These are phyloP conservation scores for Ceyx cyanopectus DNA, from an alignment of 2,113 vertebrate species.

Conservation along the genomic window DNA sequence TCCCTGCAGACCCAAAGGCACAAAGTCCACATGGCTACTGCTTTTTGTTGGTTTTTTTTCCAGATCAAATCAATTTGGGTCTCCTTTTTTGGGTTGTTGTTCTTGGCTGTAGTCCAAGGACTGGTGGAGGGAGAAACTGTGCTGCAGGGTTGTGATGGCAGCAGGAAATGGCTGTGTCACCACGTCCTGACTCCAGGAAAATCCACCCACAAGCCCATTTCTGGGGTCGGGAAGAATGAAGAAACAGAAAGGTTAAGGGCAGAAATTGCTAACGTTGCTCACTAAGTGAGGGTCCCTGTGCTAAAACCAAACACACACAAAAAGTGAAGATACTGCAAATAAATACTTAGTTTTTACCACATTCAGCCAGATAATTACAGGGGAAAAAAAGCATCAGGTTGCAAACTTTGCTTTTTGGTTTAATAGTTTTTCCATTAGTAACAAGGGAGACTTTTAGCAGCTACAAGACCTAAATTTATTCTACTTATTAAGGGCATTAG, in stretches of 20 bases:
- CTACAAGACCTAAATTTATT: conserved; percentile 6
- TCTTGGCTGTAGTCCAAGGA: conserved; percentile 58
- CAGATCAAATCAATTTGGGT: not conserved
- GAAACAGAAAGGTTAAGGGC: not conserved
- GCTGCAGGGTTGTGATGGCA: conserved; percentile 61
- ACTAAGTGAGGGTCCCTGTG: not conserved
- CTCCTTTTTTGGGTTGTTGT: not conserved
- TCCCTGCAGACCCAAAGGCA: not conserved
- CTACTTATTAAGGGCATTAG: not conserved
- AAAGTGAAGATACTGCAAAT: not conserved
- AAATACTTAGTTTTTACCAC: not conserved
- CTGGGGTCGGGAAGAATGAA: conserved; percentile 33
- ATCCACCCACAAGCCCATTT: conserved; percentile 64
- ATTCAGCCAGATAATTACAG: not conserved
- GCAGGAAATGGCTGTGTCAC: conserved; percentile 71
- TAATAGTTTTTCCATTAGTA: not conserved
- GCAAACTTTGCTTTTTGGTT: not conserved
- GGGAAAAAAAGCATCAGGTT: not conserved
- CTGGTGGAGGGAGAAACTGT: conserved; percentile 51
- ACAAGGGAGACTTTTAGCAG: not conserved
- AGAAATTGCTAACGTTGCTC: not conserved
- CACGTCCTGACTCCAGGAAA: conserved; percentile 68
- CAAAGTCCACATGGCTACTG: not conserved
- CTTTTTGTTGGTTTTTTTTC: not conserved
- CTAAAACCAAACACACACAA: not conserved